Evolutionary conservation across 2,797 vertebrate genomes (phyloP), one percentile per base, ranked within the genome.

Genomic region (Erethizon dorsatum): DNA sequence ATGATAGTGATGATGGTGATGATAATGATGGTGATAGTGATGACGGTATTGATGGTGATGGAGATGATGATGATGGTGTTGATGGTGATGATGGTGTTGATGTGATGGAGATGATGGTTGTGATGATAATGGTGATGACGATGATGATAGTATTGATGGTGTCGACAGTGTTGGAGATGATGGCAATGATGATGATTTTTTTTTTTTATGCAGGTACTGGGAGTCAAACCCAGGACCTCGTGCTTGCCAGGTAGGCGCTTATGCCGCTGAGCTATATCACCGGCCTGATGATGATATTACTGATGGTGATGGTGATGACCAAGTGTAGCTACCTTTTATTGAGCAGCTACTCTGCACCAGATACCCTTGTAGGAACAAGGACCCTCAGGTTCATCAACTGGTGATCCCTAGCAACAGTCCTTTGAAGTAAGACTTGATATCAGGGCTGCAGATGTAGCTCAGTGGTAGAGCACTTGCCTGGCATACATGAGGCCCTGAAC

Each of bases 21-120:
- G 50, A 10, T 50, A 6, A 11, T 33, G 83, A 5, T 26, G 37
- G 0, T 26, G 52, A 3, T 4, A 37, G 1, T 0, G 14, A 4
- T 37, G 26, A 57, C 37, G 37, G 37, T 41, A 41, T 41, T 41
- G 37, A 41, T 41, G 37, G 37, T 41, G 37, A 41, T 2, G 37
- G 37, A 41, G 37, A 41, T 41, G 37, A 41, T 41, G 37, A 41
- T 41, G 37, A 41, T 41, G 37, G 37, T 61, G 50, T 2, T 9
- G 75, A 0, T 4, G 52, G 1, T 0, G 14, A 4, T 37, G 26
- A 57, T 41, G 37, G 37, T 41, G 37, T 41, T 41, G 37, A 41
- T 41, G 37, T 41, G 37, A 41, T 41, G 37, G 37, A 41, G 37
- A 41, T 41, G 37, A 41, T 41, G 37, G 37, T 41, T 41, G 37